These are phyloP conservation scores for Tridacna gigas DNA, from an alignment of 2,888 invertebrate genomes.

Conservation along the genomic window DNA sequence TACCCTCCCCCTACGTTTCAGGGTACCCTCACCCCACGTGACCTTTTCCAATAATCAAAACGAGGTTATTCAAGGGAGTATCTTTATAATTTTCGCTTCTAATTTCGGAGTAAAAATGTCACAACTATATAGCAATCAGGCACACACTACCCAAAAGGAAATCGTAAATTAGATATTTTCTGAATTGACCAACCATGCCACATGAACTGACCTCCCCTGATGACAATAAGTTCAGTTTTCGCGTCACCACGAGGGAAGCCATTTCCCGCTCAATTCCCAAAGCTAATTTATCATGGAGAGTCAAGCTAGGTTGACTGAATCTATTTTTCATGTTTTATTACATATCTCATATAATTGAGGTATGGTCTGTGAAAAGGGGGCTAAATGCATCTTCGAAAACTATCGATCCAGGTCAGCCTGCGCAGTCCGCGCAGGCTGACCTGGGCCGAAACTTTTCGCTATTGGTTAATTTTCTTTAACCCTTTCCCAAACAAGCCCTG, in stretches of 20 bases:
- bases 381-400: too few relatives aligned
- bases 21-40: too few relatives aligned
- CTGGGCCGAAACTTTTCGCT: too few relatives aligned
- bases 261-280: constrained; percentile 66
- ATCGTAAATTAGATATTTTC: constrained; percentile 34
- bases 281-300: constrained; percentile 76
- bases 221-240: constrained; percentile 66
- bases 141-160: not conserved
- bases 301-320: constrained; percentile 70
- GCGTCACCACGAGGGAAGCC: constrained; percentile 61
- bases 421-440: too few relatives aligned
- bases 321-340: constrained; percentile 68
- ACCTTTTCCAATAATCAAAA: too few relatives aligned
- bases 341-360: constrained; percentile 31
- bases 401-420: too few relatives aligned
- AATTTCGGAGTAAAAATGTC: not conserved
- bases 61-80: not conserved
- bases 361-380: too few relatives aligned
- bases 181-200: constrained; percentile 58
- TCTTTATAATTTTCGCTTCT: not conserved
- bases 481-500: too few relatives aligned
- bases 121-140: not conserved
- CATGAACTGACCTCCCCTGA: constrained; percentile 66
- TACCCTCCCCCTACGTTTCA: too few relatives aligned
- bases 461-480: too few relatives aligned